Conservation (phyloP, 2,888 invertebrate species). For the Spicauda simplicius region DNA sequence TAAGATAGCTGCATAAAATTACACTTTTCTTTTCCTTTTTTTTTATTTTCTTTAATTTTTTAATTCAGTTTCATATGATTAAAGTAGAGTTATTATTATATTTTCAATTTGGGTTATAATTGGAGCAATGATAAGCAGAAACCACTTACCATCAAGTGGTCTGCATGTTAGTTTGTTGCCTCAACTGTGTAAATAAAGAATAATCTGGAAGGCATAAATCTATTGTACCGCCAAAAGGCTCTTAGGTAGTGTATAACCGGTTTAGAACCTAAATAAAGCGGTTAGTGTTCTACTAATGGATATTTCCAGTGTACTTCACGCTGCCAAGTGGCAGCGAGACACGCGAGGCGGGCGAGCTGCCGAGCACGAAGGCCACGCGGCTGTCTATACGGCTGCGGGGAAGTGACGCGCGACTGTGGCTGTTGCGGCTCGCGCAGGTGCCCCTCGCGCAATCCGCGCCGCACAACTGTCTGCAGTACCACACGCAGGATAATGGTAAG, state of each 20-base stretch:
- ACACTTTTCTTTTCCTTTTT: background rate
- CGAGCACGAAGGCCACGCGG: slow-evolving; percentile 59
- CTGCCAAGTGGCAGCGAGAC: slow-evolving; percentile 78
- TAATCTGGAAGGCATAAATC: too few species aligned
- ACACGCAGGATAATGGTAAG: slow-evolving; percentile 85
- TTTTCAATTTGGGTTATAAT: too few species aligned
- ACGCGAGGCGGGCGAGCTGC: slow-evolving; percentile 65
- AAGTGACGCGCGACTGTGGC: slow-evolving; percentile 88
- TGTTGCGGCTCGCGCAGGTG: slow-evolving; percentile 90
- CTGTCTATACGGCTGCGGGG: slow-evolving; percentile 80
- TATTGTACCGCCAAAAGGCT: too few species aligned
- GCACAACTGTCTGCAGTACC: slow-evolving; percentile 91
- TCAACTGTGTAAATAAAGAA: too few species aligned
- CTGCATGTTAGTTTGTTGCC: too few species aligned
- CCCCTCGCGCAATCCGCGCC: slow-evolving; percentile 92
- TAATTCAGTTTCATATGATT: too few species aligned
- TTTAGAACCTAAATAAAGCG: background rate
- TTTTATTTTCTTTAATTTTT: too few species aligned
- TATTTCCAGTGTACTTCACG: slow-evolving; percentile 87
- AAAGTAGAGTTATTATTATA: too few species aligned
- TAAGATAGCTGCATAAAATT: slow-evolving; percentile 65
- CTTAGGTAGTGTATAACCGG: too few species aligned
- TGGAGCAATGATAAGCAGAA: too few species aligned
- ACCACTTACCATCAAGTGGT: too few species aligned
- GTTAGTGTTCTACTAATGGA: background rate